Percentiles rank a stretch among this genome's conserved stretches.
Conservation (phyloP, 2,797 vertebrate species). For the Hyperoplus lanceolatus region DNA sequence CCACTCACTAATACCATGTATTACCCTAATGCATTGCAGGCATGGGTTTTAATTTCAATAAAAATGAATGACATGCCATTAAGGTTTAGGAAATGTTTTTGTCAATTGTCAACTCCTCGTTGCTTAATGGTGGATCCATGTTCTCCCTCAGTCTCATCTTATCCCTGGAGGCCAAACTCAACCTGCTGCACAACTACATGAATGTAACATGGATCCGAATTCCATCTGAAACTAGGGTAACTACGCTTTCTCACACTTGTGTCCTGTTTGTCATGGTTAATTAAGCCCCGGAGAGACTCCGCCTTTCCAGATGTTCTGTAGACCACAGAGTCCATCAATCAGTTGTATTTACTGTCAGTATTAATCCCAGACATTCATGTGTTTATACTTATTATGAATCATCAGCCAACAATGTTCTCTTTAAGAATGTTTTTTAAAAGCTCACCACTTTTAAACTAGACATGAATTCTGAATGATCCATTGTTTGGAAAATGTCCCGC, state of each 20-base stretch:
- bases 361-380: slow-evolving; percentile 33
- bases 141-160: slow-evolving; percentile 91
- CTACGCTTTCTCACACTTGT: slow-evolving; percentile 38
- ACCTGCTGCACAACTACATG: slow-evolving; percentile 99
- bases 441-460: slow-evolving; percentile 1
- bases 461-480: neutral
- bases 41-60: neutral
- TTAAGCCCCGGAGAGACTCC: slow-evolving; percentile 34
- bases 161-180: slow-evolving; percentile 98
- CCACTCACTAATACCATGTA: neutral
- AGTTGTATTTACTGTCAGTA: slow-evolving; percentile 57
- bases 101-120: slow-evolving; percentile 22
- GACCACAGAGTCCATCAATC: slow-evolving; percentile 50
- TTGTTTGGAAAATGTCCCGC: neutral
- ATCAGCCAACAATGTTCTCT: neutral
- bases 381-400: slow-evolving; percentile 39
- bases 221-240: slow-evolving; percentile 98
- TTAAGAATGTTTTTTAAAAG: neutral
- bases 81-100: neutral
- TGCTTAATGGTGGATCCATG: slow-evolving; percentile 32
- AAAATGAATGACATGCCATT: neutral
- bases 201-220: slow-evolving; percentile 99
- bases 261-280: slow-evolving; percentile 49
- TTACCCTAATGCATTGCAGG: slow-evolving; percentile 6
- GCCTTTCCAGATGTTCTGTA: slow-evolving; percentile 61